Base-by-base conservation (phyloP, 2,888 invertebrate genomes). In the Eugnorisma glareosa region DNA sequence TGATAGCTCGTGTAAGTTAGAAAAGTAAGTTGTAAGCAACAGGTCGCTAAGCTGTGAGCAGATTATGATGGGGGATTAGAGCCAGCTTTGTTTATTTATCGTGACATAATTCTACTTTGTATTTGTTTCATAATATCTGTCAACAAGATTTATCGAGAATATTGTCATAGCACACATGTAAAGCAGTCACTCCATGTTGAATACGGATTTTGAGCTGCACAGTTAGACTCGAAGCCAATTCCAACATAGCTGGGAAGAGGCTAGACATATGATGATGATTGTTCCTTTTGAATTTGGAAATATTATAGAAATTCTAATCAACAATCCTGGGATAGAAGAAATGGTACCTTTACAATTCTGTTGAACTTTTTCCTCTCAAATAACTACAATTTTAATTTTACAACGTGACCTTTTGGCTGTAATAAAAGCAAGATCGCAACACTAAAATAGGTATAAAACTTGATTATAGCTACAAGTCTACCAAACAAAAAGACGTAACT, bases 11-110 rank as follows among this genome's bases (percentile, higher is more conserved):
- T 54, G 77, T 66, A 21, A 75, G 75, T 67, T 43, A 54, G 67
- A 66, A 73, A 61, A 82, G 81, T 70, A 54, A 70, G 59, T 76
- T 64, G 45, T 45, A 15, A 28, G 82, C 82, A 82, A 82, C 82
- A 85, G 64, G 83, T 82, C 28, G 40, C 67, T 18, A 43, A 81
- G 48, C 45, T 63, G 51, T 28, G 74, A 28, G 43, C 6, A 35
- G 59, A 40, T 54, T 59, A 69, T 59, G 48, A 51, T 64, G 64
- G 28, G 7, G 64, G 63, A 72, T 71, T 71, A 84, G 13, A 37
- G 28, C 28, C 21, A 37, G 40, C 28, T 68, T 64, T 43, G 24
- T 57, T 48, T 78, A 79, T 54, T 63, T 35, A 35, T 37, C 21
- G n/a, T 13, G 35, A 63, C 28, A 54, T 15, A 15, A 43, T 37